Evolutionary conservation across 1,140 invertebrate genomes (phyloP).

Genomic region (Drosophila sulfurigaster): DNA sequence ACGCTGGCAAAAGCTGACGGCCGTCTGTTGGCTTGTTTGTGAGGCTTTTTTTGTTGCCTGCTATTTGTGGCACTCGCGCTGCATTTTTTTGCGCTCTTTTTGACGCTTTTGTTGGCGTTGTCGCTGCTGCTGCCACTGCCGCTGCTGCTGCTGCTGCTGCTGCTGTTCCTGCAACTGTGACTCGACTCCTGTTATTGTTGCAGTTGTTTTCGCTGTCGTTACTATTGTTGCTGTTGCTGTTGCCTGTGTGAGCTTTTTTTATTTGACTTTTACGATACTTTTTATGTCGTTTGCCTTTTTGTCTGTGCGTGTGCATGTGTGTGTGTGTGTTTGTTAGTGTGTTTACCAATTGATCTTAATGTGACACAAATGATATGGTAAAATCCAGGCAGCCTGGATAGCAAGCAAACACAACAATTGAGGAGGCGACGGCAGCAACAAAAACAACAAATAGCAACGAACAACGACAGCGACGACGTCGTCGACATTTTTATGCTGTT

Average conservation of each 20-base stretch:
- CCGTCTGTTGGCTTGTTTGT: constrained; percentile 64
- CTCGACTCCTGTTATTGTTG: constrained; percentile 41
- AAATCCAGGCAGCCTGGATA: constrained; percentile 70
- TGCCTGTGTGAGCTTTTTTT: constrained; percentile 57
- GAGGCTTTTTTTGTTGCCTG: constrained; percentile 32
- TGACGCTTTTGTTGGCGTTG: constrained; percentile 69
- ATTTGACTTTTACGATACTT: constrained; percentile 75
- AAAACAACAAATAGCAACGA: constrained; percentile 34
- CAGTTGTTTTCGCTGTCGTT: constrained; percentile 20
- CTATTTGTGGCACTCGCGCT: constrained; percentile 66
- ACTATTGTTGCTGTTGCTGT: constrained; percentile 35
- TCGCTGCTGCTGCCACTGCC: constrained; percentile 42
- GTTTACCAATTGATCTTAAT: constrained; percentile 85
- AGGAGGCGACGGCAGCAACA: constrained; percentile 57
- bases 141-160: constrained; percentile 22
- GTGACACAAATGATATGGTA: constrained; percentile 84
- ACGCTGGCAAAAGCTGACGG: constrained; percentile 70
- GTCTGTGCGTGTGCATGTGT: constrained; percentile 21
- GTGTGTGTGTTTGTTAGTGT: constrained; percentile 47
- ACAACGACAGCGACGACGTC: constrained; percentile 51
- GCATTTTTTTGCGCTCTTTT: constrained; percentile 78
- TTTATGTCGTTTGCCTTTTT: constrained; percentile 79
- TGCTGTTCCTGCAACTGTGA: constrained; percentile 33
- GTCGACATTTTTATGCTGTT: constrained; percentile 75
- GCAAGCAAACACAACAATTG: constrained; percentile 51